Evolutionary conservation across 2,797 vertebrate species (phyloP).

Genomic region (Myotis myotis): DNA sequence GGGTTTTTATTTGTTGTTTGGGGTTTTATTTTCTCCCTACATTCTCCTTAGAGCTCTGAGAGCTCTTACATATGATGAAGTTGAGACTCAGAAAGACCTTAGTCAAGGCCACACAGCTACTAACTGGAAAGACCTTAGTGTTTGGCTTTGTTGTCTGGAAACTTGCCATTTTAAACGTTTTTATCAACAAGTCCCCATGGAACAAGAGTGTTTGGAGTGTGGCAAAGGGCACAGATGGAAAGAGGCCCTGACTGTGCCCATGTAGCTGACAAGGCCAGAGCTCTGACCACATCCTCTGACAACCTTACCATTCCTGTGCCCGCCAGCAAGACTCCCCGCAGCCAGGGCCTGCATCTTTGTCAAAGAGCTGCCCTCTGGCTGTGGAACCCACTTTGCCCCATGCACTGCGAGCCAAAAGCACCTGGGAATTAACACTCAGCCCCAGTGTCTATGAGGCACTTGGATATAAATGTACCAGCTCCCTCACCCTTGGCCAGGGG

Average conservation of each 20-base stretch:
- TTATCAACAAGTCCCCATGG: slow-evolving; percentile 11
- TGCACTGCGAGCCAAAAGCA: not conserved
- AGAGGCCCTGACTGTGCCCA: not conserved
- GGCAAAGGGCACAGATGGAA: not conserved
- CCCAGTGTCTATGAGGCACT: not conserved
- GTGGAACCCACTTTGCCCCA: not conserved
- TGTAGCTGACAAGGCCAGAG: not conserved
- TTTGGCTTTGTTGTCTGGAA: slow-evolving; percentile 11
- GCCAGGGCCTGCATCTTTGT: not conserved
- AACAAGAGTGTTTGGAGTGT: not conserved
- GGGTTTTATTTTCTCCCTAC: not conserved
- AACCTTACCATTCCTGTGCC: not conserved
- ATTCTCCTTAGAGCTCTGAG: not conserved
- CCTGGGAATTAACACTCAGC: not conserved
- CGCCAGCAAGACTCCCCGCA: not conserved
- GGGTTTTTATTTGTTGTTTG: not conserved
- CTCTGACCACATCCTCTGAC: not conserved
- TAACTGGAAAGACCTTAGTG: not conserved
- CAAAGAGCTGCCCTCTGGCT: not conserved
- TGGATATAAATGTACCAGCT: not conserved
- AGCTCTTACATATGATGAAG: not conserved
- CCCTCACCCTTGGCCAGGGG: not conserved
- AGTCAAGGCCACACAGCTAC: not conserved
- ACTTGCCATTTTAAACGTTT: slow-evolving; percentile 15
- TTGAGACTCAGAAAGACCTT: not conserved